Percentiles rank a stretch among this genome's conserved stretches.
phyloP scores from a whole-genome alignment of 2,113 vertebrate genomes.

The Nesogale talazaci region DNA sequence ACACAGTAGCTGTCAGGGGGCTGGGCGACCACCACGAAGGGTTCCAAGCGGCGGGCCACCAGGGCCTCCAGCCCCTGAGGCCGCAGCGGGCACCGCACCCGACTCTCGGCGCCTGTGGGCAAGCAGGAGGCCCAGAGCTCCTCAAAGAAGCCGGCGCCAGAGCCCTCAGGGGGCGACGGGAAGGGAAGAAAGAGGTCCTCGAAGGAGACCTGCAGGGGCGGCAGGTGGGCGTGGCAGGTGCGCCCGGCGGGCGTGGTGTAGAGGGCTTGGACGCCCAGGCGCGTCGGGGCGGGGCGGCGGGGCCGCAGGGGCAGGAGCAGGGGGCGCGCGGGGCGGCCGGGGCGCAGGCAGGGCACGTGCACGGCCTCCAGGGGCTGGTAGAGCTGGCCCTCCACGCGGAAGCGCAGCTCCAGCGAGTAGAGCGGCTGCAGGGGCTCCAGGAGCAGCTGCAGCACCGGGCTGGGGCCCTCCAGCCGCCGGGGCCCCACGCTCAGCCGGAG shows the following conservation, averaged over 20 bases:
- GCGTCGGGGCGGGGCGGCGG: conserved; percentile 84
- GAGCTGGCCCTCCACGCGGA: conserved; percentile 82
- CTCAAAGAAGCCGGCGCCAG: conserved; percentile 83
- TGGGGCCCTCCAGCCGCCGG: rapidly evolving
- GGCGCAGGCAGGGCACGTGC: conserved; percentile 87
- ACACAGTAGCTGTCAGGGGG: conserved; percentile 79
- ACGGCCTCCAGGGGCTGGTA: conserved; percentile 86
- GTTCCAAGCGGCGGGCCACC: conserved; percentile 84
- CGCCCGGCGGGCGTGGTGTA: conserved; percentile 87
- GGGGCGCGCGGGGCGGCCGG: conserved; percentile 70
- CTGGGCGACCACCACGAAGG: conserved; percentile 83
- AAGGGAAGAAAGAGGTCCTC: conserved; percentile 88
- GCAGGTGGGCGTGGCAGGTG: conserved; percentile 86
- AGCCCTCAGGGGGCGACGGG: conserved; percentile 1
- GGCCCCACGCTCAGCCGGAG: conserved; percentile 80
- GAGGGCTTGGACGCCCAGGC: conserved; percentile 84
- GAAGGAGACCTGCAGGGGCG: conserved; percentile 86
- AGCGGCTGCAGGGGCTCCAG: conserved; percentile 80
- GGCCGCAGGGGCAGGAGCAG: conserved; percentile 88
- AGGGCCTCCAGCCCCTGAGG: conserved; percentile 78
- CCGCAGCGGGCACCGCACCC: conserved; percentile 87
- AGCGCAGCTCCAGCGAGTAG: conserved; percentile 90
- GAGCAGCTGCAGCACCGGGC: conserved; percentile 75
- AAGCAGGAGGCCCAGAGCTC: conserved; percentile 86
- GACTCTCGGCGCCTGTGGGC: conserved; percentile 80